Evolutionary conservation across 1,140 invertebrate genomes (phyloP).

Genomic region (Ceratina australensis): DNA sequence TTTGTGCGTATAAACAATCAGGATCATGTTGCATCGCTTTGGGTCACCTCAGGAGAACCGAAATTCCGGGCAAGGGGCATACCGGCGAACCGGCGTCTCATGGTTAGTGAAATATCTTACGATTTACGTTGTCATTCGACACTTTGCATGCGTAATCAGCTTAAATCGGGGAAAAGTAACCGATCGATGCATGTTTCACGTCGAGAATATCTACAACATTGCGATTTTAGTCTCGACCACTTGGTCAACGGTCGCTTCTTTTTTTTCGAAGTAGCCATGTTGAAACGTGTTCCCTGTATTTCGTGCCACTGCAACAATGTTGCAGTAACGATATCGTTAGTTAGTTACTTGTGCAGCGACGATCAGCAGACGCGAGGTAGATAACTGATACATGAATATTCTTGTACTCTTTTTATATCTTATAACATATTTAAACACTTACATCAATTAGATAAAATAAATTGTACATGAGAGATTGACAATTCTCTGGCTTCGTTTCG

Average conservation of each 20-base stretch:
- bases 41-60: background rate
- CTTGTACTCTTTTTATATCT: constrained; percentile 4
- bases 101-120: background rate
- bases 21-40: background rate
- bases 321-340: too few species aligned
- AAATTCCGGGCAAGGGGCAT: too few species aligned
- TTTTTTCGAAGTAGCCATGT: too few species aligned
- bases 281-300: too few species aligned
- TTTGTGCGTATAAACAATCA: background rate
- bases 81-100: background rate
- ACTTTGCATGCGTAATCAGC: background rate
- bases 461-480: constrained; percentile 13
- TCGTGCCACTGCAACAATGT: too few species aligned
- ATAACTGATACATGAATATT: constrained; percentile 28
- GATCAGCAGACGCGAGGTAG: background rate
- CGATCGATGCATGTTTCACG: too few species aligned
- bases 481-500: constrained; percentile 21
- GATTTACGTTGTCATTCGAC: background rate
- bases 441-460: constrained; percentile 19
- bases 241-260: too few species aligned
- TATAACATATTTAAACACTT: constrained; percentile 32
- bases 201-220: too few species aligned
- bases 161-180: too few species aligned
- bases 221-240: too few species aligned
- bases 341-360: background rate